A percentile compares a stretch with the other conserved stretches of the same genome.
Evolutionary conservation across 2,113 vertebrate genomes (phyloP).

Genomic region (Amblyopsis rosae): DNA sequence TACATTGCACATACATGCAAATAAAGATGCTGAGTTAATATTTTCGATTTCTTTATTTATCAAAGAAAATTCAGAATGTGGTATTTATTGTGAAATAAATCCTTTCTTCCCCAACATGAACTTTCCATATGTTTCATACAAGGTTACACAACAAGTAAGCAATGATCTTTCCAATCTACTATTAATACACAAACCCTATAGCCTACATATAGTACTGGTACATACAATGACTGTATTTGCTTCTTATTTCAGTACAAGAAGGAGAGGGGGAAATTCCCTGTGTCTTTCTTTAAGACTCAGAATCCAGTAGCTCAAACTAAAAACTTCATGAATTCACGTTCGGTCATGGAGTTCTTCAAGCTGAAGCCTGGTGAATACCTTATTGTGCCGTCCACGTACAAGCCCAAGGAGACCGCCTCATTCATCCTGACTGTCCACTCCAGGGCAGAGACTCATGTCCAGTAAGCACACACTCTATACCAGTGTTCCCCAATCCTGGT

Average conservation of each 20-base stretch:
- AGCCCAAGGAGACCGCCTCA: constrained; percentile 48
- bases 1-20: background rate
- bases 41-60: background rate
- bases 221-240: background rate
- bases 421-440: constrained; percentile 67
- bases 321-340: constrained; percentile 48
- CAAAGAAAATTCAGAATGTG: background rate
- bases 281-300: constrained; percentile 54
- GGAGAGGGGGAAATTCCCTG: constrained; percentile 53
- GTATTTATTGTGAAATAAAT: background rate
- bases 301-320: constrained; percentile 27
- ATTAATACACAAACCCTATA: background rate
- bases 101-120: constrained; percentile 12
- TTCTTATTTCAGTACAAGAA: constrained; percentile 37
- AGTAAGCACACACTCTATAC: constrained; percentile 43
- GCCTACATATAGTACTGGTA: background rate
- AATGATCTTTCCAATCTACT: background rate
- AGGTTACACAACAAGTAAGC: constrained; percentile 68
- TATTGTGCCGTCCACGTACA: constrained; percentile 66
- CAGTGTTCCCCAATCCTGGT: no score
- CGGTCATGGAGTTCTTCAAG: constrained; percentile 54
- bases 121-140: constrained; percentile 13
- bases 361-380: constrained; percentile 67
- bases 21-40: no score
- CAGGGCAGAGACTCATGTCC: constrained; percentile 44